phyloP scores from a whole-genome alignment of 1,140 invertebrate genomes.

The Phortica variegata region DNA sequence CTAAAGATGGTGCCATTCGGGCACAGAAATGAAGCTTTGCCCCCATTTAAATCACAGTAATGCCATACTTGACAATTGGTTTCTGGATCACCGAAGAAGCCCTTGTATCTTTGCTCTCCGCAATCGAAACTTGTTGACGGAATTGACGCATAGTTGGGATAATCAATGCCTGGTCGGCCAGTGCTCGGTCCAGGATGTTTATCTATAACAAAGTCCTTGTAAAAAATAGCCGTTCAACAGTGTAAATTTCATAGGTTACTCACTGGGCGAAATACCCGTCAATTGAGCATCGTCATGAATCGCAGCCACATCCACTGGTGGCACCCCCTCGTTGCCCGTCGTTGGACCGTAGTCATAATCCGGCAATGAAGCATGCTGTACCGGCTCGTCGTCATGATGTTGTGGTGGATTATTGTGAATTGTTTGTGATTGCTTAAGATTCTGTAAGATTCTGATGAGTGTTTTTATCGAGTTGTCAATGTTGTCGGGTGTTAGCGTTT shows the following conservation, averaged over 20 bases:
- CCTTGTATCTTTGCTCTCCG: slow-evolving; percentile 82
- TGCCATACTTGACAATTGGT: slow-evolving; percentile 89
- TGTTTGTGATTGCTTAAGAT: slow-evolving; percentile 62
- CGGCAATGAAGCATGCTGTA: slow-evolving; percentile 11
- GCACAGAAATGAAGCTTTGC: slow-evolving; percentile 86
- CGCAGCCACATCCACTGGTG: slow-evolving; percentile 13
- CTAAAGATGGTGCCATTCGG: slow-evolving; percentile 91
- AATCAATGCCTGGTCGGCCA: slow-evolving; percentile 78
- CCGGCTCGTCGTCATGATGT: slow-evolving; percentile 39
- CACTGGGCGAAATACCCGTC: slow-evolving; percentile 28
- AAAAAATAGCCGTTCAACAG: not conserved
- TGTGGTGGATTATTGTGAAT: slow-evolving; percentile 50
- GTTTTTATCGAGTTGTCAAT: slow-evolving; percentile 76
- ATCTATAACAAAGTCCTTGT: slow-evolving; percentile 23
- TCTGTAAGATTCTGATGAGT: slow-evolving; percentile 69
- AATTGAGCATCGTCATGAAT: slow-evolving; percentile 17
- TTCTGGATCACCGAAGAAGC: slow-evolving; percentile 86
- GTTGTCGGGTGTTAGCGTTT: slow-evolving; percentile 72
- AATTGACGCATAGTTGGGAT: slow-evolving; percentile 74
- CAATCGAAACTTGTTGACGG: slow-evolving; percentile 80
- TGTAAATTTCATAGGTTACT: not conserved
- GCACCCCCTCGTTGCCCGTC: slow-evolving; percentile 19
- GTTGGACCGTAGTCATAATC: slow-evolving; percentile 41
- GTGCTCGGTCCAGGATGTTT: slow-evolving; percentile 61
- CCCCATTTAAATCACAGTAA: slow-evolving; percentile 87